These are phyloP conservation scores for Cichlasoma orientale DNA, from an alignment of 2,797 vertebrate genomes.

Conservation along the genomic window DNA sequence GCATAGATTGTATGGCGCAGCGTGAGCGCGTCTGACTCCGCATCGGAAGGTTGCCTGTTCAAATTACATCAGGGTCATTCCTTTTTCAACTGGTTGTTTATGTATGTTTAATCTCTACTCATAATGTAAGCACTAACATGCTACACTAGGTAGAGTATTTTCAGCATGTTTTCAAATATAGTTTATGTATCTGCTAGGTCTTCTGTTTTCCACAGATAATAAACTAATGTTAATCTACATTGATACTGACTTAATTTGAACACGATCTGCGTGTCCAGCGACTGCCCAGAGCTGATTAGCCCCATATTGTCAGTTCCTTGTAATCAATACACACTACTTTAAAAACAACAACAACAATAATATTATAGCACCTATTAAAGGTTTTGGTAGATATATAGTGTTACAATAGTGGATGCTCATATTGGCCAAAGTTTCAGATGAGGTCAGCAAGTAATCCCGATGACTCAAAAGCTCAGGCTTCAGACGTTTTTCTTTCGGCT, in stretches of 20 bases:
- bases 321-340: no score
- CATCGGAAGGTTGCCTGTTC: constrained; percentile 37
- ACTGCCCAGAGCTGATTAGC: no score
- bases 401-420: not conserved
- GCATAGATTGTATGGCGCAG: constrained; percentile 25
- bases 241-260: not conserved
- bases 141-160: not conserved
- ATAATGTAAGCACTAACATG: no score
- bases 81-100: no score
- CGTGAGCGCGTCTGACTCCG: constrained; percentile 35
- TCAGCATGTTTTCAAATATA: not conserved
- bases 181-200: not conserved
- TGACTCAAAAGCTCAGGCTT: no score
- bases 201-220: not conserved
- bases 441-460: no score
- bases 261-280: not conserved
- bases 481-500: no score
- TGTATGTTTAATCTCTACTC: no score
- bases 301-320: no score
- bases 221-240: not conserved
- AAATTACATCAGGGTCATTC: constrained; percentile 20
- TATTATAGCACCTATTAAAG: no score
- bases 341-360: no score
- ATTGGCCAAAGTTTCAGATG: not conserved
- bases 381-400: not conserved